Base-by-base conservation (phyloP, 1,140 invertebrate species). In the Eupeodes corollae region DNA sequence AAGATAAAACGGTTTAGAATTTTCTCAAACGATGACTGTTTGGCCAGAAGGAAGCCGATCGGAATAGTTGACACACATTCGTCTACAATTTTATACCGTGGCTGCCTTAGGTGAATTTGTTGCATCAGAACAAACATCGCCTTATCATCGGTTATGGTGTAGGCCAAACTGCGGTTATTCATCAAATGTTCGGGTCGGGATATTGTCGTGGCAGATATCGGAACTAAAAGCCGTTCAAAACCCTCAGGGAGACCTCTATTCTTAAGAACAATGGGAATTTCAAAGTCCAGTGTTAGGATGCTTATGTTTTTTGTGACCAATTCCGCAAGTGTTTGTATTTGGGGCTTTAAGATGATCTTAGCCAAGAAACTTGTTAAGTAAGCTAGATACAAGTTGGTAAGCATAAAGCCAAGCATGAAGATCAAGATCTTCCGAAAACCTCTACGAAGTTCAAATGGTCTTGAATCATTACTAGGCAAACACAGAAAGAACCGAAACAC, bases 11-110 rank as follows among this genome's bases (percentile, higher is more conserved):
- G 42, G 45, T 51, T 48, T n/a, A 51, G 16, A 8, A 43, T 32
- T 6, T 12, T 21, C 26, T 51, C 46, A 15, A 41, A 51, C 14
- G 43, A 46, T 1, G 50, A 51, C 10, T 48, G 50, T 11, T 15
- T 13, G 9, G 50, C 42, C 32, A 51, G 38, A 3, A 51, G 26
- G 33, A 51, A 51, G 5, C 46, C 50, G 26, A 51, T 31, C 1
- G 50, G 50, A 10, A 48, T 34, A 2, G 50, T 51, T 8, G 46
- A 45, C 15, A 51, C 35, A n/a, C 50, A 45, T n/a, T 51, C 50
- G 6, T 37, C 21, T 1, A 38, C 43, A 2, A 45, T n/a, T 19
- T 47, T 46, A 10, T 39, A 16, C 5, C 31, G 18, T 16, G 43
- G 42, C 14, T 32, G 15, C 0, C 21, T 11, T 11, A 48, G 32